phyloP scores from a whole-genome alignment of 2,888 invertebrate species.

The Sericinus montela region DNA sequence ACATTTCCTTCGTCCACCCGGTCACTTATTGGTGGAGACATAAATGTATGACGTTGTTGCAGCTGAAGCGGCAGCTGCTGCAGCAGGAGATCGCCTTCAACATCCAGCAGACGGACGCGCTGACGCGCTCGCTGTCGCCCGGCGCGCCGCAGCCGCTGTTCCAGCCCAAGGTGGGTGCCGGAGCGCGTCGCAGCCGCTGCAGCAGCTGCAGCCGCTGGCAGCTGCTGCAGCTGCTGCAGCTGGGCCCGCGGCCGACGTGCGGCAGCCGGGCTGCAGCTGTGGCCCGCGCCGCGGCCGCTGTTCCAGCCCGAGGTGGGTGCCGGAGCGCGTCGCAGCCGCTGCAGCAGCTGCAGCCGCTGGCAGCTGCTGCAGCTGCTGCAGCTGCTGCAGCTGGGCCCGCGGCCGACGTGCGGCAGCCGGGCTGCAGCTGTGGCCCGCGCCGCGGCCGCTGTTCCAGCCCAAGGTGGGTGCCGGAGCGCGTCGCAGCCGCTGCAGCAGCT shows the following conservation, averaged over 20 bases:
- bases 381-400: conserved; percentile 91
- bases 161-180: conserved; percentile 56
- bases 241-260: no score
- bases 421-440: conserved; percentile 90
- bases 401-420: conserved; percentile 95
- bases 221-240: no score
- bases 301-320: no score
- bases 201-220: no score
- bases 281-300: no score
- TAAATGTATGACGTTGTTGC: conserved; percentile 17
- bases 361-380: conserved; percentile 78
- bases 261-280: no score
- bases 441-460: conserved; percentile 50
- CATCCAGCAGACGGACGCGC: conserved; percentile 94
- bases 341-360: no score
- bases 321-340: no score
- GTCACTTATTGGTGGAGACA: no score
- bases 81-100: conserved; percentile 95
- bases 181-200: no score
- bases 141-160: conserved; percentile 77
- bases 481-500: no score
- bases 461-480: conserved; percentile 60
- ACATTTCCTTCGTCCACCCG: no score
- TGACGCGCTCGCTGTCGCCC: conserved; percentile 93
- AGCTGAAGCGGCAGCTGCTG: conserved; percentile 88